Evolutionary conservation across 2,888 invertebrate genomes (phyloP).

Genomic region (Nipponacmea schrenckii): DNA sequence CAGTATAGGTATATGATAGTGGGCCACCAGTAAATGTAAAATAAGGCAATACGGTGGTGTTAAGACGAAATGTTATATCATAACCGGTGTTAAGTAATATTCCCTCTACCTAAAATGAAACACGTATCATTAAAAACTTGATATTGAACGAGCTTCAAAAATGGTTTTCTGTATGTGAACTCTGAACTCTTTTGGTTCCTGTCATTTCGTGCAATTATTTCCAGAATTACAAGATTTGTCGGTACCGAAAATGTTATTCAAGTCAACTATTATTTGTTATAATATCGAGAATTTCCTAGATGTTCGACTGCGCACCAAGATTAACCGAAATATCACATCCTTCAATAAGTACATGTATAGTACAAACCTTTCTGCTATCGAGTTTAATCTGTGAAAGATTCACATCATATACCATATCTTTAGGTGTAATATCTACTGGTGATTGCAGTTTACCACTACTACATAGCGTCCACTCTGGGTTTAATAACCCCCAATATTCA

Average conservation of each 20-base stretch:
- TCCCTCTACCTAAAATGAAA: conserved; percentile 82
- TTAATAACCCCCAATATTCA: conserved; percentile 97
- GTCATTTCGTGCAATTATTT: no score
- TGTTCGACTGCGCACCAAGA: no score
- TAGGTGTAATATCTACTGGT: conserved; percentile 95
- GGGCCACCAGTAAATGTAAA: conserved; percentile 95
- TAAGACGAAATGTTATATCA: conserved; percentile 90
- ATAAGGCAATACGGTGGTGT: conserved; percentile 63
- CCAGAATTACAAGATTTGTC: no score
- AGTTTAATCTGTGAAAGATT: conserved; percentile 90
- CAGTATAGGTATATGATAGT: conserved; percentile 86
- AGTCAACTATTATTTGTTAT: no score
- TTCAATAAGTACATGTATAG: no score
- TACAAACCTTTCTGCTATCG: conserved; percentile 86
- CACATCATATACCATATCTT: conserved; percentile 93
- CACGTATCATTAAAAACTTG: not conserved
- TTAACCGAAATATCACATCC: no score
- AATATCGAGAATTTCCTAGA: no score
- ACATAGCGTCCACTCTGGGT: conserved; percentile 97
- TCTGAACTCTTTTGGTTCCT: no score
- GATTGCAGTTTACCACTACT: conserved; percentile 96
- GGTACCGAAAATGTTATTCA: no score
- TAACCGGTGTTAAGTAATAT: conserved; percentile 92
- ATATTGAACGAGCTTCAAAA: not conserved
- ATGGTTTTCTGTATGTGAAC: not conserved